Evolutionary conservation across 2,888 invertebrate species (phyloP).

Genomic region (Agrilus biguttatus): DNA sequence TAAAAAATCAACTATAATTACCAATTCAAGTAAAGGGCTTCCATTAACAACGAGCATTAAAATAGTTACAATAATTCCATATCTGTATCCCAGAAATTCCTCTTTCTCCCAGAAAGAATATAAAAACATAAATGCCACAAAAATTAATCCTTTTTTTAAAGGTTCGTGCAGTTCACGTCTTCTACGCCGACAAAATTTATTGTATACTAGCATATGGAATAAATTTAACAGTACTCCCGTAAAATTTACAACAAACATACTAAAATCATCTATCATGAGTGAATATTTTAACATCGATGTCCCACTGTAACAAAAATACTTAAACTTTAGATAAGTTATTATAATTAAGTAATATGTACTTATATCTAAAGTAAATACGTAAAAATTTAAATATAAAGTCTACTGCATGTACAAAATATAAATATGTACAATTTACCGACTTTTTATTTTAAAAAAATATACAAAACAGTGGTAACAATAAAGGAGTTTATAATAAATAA

Average conservation of each 20-base stretch:
- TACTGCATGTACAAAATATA: no score
- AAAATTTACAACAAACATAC: constrained; percentile 66
- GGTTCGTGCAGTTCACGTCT: constrained; percentile 37
- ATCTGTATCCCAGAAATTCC: constrained; percentile 47
- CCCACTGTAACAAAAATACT: constrained; percentile 38
- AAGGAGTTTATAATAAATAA: no score
- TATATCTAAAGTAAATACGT: no score
- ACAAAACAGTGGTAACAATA: no score
- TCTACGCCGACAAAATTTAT: constrained; percentile 44
- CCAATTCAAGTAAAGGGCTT: constrained; percentile 45
- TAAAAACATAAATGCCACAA: constrained; percentile 43
- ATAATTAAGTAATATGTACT: no score
- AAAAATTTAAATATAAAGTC: no score
- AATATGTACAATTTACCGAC: no score
- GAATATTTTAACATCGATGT: constrained; percentile 65
- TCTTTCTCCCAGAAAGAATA: constrained; percentile 55
- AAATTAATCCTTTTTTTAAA: constrained; percentile 37
- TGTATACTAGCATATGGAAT: constrained; percentile 52
- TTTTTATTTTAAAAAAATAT: no score
- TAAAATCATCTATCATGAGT: constrained; percentile 53
- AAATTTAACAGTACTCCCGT: constrained; percentile 57
- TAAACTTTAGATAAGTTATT: no score
- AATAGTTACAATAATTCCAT: constrained; percentile 54
- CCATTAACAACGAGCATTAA: constrained; percentile 52
- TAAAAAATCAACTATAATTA: constrained; percentile 27